Evolutionary conservation across 2,113 vertebrate species (phyloP), one percentile per base, ranked within the genome.

Genomic region (Ifrita kowaldi): DNA sequence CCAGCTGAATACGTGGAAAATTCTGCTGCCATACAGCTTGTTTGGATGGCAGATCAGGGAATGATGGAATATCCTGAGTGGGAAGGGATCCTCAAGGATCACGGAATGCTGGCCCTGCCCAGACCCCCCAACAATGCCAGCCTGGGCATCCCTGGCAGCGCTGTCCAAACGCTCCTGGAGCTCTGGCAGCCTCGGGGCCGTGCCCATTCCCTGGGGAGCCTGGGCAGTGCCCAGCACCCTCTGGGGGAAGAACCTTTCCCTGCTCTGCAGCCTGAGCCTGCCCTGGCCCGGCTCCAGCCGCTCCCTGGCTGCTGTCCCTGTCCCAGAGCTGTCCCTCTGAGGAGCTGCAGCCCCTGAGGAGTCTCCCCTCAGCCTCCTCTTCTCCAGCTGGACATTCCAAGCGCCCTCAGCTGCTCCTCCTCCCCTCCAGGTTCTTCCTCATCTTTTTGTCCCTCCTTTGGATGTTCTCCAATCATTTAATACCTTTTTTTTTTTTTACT

Each of bases 1-100:
- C 49, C 55, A 76, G 90, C 93, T 95, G 94, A 95, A 84, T 13
- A 52, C 11, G n/a, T 74, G 95, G 96, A 97, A 96, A 95, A 91
- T 68, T 64, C 28, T 97, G 90, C 93, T 87, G 91, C 93, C 82
- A 69, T 52, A 23, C 64, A 90, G 44, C 75, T 63, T 77, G 59
- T 90, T 90, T 57, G 90, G 87, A 39, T 56, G 74, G 78, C 47
- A 92, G 79, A 93, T 5, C 52, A 11, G 16, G 16, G 53, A 67
- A 10, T 10, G 9, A 3, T 23, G 26, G 56, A 49, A 60, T 60
- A 7, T 21, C 56, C 65, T n/a, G 20, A 26, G 56, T 3, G 35
- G 64, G 41, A 6, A 73, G 9, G 7, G n/a, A 56, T 5, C 3
- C 23, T 11, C 7, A 11, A 8, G 41, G 69, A 23, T 11, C 22